Conservation (phyloP, 2,113 vertebrate genomes). For the Sylvilagus bachmani region DNA sequence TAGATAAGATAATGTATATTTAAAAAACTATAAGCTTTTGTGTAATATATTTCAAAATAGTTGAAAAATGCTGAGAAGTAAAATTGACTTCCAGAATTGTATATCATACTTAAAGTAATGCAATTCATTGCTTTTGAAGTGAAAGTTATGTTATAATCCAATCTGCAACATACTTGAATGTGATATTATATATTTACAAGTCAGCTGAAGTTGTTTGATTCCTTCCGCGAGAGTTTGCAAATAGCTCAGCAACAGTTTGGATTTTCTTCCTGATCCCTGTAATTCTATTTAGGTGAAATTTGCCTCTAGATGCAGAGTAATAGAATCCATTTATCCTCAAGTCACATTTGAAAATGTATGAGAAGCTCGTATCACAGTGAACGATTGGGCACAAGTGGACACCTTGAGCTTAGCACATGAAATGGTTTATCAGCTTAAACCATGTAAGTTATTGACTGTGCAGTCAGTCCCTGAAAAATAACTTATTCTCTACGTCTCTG, state of each 20-base stretch:
- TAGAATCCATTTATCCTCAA: neutral
- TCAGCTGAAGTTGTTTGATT: constrained; percentile 5
- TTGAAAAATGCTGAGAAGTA: constrained; percentile 35
- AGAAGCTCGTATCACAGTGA: constrained; percentile 60
- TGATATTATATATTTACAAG: constrained; percentile 13
- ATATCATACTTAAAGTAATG: neutral
- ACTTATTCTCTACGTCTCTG: neutral
- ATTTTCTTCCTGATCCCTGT: neutral
- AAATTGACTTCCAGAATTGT: neutral
- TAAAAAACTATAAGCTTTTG: neutral
- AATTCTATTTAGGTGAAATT: constrained; percentile 43
- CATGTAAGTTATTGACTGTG: constrained; percentile 52
- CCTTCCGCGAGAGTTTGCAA: constrained; percentile 24
- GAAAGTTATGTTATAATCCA: neutral
- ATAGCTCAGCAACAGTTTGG: neutral
- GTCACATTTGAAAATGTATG: constrained; percentile 23
- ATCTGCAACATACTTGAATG: constrained; percentile 34
- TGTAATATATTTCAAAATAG: too few relatives aligned
- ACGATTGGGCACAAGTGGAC: constrained; percentile 17
- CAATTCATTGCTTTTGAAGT: neutral
- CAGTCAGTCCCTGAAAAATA: constrained; percentile 1
- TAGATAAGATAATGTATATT: constrained; percentile 1
- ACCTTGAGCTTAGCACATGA: neutral
- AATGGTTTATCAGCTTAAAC: constrained; percentile 58
- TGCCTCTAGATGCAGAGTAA: neutral